Evolutionary conservation across 1,140 invertebrate genomes (phyloP), one percentile per base, ranked within the genome.

Genomic region (Drosophila azteca): DNA sequence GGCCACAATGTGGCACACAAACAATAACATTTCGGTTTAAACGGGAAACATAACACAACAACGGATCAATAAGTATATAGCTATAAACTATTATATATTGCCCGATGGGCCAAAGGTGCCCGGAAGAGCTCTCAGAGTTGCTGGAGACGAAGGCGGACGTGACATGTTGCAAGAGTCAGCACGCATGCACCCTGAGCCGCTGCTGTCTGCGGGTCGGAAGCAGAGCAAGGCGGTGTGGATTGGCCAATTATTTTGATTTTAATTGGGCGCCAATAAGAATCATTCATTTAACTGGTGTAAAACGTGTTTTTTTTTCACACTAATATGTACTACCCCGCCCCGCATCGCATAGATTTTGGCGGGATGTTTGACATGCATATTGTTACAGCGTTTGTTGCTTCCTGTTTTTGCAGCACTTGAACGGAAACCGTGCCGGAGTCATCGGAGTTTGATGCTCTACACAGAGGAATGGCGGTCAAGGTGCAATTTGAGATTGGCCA

Each of bases 401-500:
- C 29, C n/a, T 46, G 17, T 8, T 29, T 22, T 49, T 51, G 13
- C 53, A 63, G 69, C 52, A 13, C 54, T 7, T 61, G 44, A 24
- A 55, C 63, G 63, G 44, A 79, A 60, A 61, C 62, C 49, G 54
- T 48, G 57, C 55, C 31, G 50, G 43, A 53, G 55, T 26, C 15
- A 35, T 31, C 35, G 13, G 44, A 60, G 62, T 50, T 83, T 69
- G 48, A 83, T 82, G 79, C 65, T 51, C 58, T 57, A 69, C 59
- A 63, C 29, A 43, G 49, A 59, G 79, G 68, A 92, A 95, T 95
- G 93, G 93, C 95, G 77, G 94, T 98, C 72, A 95, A 95, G 92
- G 96, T 98, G 62, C 95, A 95, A 87, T 94, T 99, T 85, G 97
- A 98, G 93, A 95, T 98, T 90, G 98, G 98, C 39, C 98, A 99